Base-by-base conservation (phyloP, 2,888 invertebrate genomes). In the Homarus gammarus region DNA sequence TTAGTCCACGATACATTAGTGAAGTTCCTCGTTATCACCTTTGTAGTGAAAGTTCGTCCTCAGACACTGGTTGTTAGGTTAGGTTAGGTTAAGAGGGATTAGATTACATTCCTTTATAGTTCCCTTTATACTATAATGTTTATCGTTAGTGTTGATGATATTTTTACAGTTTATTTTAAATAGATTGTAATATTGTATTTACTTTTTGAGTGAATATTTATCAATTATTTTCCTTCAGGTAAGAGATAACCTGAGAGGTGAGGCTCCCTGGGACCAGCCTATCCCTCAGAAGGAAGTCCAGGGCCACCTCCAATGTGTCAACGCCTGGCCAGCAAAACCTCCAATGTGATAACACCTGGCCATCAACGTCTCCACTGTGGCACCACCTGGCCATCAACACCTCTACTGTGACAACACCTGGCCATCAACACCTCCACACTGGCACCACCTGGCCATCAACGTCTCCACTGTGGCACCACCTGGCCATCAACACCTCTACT, bases 231-330 rank as follows among this genome's bases (percentile, higher is more conserved):
- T 8, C 10, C 1, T n/a, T 22, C 36, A 81, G 81, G 81, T 81
- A 38, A 31, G 81, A 8, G 61, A 81, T 38, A 38, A 33, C 0
- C 61, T 81, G 64, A 38, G 31, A 1, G 36, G 36, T n/a, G 81
- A 81, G 38, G 27, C 27, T 15, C 81, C 81, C 5, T 81, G 38
- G 61, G 81, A 81, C 22, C 61, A 81, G 36, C n/a, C 36, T n/a
- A 81, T 81, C 40, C 81, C 81, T 12, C 61, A 36, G n/a, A 61
- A 81, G 38, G 81, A 81, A n/a, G 15, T 61, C 12, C 36, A 31
- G 10, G 61, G 36, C 3, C 81, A 61, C 44, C 64, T 81, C n/a
- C n/a, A 6, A 33, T 81, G 81, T 61, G 56, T 61, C 38, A 81
- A 81, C 27, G 36, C 81, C 33, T 81, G 78, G 51, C 2, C 70